Percentiles rank a stretch among this genome's conserved stretches.
These are phyloP conservation scores for Muscicapa comitata DNA, from an alignment of 2,797 vertebrate genomes.

Conservation along the genomic window DNA sequence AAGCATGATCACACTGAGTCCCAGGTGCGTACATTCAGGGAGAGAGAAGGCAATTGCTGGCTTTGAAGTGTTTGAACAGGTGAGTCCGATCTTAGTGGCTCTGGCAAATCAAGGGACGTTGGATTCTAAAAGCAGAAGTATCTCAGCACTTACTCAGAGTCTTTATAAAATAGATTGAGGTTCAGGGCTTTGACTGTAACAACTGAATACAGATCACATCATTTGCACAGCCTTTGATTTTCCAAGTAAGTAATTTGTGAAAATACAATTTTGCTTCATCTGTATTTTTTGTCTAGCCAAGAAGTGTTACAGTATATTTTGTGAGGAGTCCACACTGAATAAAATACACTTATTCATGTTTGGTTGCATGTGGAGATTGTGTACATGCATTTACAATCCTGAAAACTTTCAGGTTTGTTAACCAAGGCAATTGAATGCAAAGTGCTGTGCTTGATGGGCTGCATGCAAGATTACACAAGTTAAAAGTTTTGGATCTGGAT, in stretches of 20 bases:
- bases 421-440: neutral
- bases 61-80: neutral
- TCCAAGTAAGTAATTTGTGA: neutral
- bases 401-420: neutral
- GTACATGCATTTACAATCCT: neutral
- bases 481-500: neutral
- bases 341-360: neutral
- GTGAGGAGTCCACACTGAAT: neutral
- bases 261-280: neutral
- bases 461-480: neutral
- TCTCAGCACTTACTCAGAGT: neutral
- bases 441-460: neutral
- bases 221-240: neutral
- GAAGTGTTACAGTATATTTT: neutral
- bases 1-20: neutral
- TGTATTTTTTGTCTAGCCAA: neutral
- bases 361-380: neutral
- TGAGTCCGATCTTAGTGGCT: neutral
- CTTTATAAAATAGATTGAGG: neutral
- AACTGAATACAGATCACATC: neutral
- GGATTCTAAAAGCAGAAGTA: neutral
- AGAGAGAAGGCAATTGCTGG: neutral
- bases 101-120: neutral
- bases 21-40: neutral
- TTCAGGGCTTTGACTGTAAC: neutral